Evolutionary conservation across 2,888 invertebrate species (phyloP).

Genomic region (Diogma glabrata): DNA sequence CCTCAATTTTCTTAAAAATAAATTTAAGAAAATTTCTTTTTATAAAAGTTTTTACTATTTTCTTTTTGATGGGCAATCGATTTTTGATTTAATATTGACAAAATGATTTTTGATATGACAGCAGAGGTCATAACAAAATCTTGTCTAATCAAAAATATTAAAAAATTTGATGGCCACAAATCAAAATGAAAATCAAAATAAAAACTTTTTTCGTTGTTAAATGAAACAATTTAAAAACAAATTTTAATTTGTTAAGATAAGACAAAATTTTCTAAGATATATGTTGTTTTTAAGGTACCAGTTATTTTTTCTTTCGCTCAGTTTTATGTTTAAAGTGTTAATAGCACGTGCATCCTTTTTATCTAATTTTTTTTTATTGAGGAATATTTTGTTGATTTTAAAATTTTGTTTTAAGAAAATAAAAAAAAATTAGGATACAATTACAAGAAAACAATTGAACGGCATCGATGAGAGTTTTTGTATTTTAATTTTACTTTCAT

Average conservation of each 20-base stretch:
- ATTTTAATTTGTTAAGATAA: no score
- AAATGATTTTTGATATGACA: constrained; percentile 5
- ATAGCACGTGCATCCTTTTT: no score
- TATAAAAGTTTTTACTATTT: no score
- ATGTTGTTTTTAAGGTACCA: no score
- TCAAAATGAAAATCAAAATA: constrained; percentile 8
- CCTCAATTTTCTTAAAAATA: no score
- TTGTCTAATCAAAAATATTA: constrained; percentile 2
- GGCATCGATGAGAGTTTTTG: constrained; percentile 19
- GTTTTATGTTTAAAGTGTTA: no score
- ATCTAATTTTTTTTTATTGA: not conserved
- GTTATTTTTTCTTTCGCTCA: no score
- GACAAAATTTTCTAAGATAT: no score
- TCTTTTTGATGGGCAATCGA: constrained; percentile 8
- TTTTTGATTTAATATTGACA: constrained; percentile 2
- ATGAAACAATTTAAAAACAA: no score
- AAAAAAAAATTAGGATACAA: constrained; percentile 25
- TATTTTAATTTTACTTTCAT: no score
- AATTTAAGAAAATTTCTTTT: no score
- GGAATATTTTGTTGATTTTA: not conserved
- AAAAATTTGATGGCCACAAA: constrained; percentile 5
- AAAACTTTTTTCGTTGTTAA: no score
- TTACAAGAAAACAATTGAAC: constrained; percentile 40
- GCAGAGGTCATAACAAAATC: constrained; percentile 8
- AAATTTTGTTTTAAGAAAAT: not conserved